phyloP scores from a whole-genome alignment of 2,113 vertebrate species.

The Pangasianodon gigas region DNA sequence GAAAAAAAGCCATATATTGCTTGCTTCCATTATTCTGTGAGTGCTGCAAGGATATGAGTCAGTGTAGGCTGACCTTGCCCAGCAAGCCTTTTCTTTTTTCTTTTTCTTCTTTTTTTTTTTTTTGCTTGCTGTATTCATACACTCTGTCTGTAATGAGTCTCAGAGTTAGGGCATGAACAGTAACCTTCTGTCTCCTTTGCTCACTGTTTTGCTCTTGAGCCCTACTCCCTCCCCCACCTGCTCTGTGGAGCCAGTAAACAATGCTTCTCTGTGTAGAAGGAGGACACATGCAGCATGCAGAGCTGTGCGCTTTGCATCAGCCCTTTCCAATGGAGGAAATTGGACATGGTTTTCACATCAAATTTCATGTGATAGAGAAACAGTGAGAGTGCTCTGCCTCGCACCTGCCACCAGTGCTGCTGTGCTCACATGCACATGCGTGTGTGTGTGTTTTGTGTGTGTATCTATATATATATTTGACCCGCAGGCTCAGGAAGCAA shows the following conservation, averaged over 20 bases:
- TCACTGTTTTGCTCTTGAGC: slow-evolving; percentile 32
- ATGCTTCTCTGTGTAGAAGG: slow-evolving; percentile 39
- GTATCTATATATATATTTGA: background rate
- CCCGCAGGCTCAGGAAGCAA: slow-evolving; percentile 18
- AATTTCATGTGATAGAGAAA: slow-evolving; percentile 37
- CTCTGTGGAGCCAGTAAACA: slow-evolving; percentile 31
- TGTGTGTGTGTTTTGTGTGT: background rate
- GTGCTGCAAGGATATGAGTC: slow-evolving; percentile 4
- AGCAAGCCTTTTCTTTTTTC: background rate
- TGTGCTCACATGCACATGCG: background rate
- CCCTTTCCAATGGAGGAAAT: slow-evolving; percentile 18
- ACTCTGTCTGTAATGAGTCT: slow-evolving; percentile 46
- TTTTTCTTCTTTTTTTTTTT: background rate
- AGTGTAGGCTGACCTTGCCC: slow-evolving; percentile 14
- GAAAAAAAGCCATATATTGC: background rate
- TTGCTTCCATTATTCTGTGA: slow-evolving; percentile 28
- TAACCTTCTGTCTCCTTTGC: slow-evolving; percentile 49
- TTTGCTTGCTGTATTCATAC: background rate
- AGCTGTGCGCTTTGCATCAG: slow-evolving; percentile 8
- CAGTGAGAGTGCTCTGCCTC: background rate
- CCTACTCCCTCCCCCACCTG: slow-evolving; percentile 33
- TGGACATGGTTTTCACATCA: slow-evolving; percentile 43
- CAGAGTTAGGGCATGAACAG: slow-evolving; percentile 27
- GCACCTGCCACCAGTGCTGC: slow-evolving; percentile 20
- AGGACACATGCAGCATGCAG: slow-evolving; percentile 37